Percentiles rank a stretch among this genome's conserved stretches.
These are phyloP conservation scores for Sinocyclocheilus anophthalmus DNA, from an alignment of 2,113 vertebrate genomes.

Conservation along the genomic window DNA sequence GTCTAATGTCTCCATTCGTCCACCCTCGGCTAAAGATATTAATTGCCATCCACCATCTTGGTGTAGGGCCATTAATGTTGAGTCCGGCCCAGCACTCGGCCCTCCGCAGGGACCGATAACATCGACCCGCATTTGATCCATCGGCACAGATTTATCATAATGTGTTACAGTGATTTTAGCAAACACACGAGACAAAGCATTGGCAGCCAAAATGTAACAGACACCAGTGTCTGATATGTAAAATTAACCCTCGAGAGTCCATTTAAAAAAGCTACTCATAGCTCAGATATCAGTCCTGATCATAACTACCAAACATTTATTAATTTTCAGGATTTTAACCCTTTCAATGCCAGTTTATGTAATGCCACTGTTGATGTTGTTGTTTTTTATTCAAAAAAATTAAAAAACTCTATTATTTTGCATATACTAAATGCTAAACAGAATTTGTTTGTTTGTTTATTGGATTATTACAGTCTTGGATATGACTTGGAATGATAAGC, in stretches of 20 bases:
- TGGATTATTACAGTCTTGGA: too few species aligned
- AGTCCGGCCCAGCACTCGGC: background rate
- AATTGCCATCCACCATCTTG: background rate
- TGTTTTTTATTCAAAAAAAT: too few species aligned
- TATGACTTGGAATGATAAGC: too few species aligned
- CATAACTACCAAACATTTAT: background rate
- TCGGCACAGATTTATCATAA: background rate
- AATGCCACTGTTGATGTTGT: too few species aligned
- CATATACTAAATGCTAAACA: too few species aligned
- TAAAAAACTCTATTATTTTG: too few species aligned
- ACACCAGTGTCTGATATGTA: background rate
- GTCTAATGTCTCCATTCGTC: background rate
- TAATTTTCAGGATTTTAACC: background rate
- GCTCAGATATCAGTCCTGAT: too few species aligned
- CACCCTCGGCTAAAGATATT: background rate
- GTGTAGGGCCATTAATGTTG: background rate
- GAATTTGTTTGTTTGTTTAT: too few species aligned
- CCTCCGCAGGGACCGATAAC: background rate
- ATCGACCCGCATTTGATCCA: conserved; percentile 8
- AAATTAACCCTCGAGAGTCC: background rate
- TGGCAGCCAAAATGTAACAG: background rate
- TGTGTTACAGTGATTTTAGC: conserved; percentile 2
- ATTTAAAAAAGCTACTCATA: background rate
- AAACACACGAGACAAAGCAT: background rate
- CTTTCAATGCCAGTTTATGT: too few species aligned